Percentiles rank a stretch among this genome's conserved stretches.
Conservation (phyloP, 2,113 vertebrate species). For the Eurypyga helias region DNA sequence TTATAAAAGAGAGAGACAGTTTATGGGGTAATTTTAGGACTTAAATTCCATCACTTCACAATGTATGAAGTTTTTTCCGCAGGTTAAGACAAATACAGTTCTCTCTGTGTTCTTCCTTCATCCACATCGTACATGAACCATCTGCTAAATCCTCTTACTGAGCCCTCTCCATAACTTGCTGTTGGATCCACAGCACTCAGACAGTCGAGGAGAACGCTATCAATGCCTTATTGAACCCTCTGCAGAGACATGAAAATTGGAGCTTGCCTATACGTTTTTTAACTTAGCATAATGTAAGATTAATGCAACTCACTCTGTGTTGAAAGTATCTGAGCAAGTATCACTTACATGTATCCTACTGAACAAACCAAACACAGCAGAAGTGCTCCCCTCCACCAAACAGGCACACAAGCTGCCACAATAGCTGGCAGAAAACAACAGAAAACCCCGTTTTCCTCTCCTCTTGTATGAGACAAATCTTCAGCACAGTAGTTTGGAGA, state of each 20-base stretch:
- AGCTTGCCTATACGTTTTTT: background rate
- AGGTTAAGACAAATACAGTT: background rate
- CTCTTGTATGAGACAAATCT: background rate
- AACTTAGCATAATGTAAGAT: background rate
- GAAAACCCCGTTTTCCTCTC: background rate
- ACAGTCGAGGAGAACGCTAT: background rate
- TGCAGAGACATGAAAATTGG: background rate
- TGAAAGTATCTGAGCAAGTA: background rate
- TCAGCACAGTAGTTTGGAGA: background rate
- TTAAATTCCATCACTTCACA: background rate
- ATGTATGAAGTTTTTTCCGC: background rate
- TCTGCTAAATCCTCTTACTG: background rate
- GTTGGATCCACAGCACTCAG: background rate
- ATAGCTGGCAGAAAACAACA: background rate
- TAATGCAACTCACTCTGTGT: background rate
- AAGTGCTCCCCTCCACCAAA: background rate
- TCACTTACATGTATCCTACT: background rate
- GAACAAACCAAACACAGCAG: background rate
- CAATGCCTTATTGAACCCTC: background rate
- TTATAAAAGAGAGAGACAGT: background rate
- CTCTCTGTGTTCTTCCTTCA: background rate
- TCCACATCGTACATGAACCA: background rate
- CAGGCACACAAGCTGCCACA: background rate
- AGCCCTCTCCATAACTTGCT: background rate
- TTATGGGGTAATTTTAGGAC: background rate